Percentiles rank a stretch among this genome's conserved stretches.
These are phyloP conservation scores for Campaea margaritaria DNA, from an alignment of 2,888 invertebrate genomes.

Conservation along the genomic window DNA sequence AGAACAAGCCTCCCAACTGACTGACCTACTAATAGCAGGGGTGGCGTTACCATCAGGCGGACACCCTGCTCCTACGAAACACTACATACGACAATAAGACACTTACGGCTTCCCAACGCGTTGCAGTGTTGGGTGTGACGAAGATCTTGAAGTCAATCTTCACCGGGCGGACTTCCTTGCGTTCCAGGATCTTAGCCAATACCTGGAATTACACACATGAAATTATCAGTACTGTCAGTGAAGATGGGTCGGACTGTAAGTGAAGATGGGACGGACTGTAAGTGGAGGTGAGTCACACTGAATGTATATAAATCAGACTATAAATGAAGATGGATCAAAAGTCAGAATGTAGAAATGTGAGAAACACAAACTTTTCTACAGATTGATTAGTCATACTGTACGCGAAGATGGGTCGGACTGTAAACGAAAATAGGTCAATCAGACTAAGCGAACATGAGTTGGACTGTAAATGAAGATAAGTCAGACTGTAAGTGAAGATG, in stretches of 20 bases:
- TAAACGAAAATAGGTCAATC: no score
- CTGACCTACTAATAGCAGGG: no score
- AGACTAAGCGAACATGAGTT: not conserved
- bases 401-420: not conserved
- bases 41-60: no score
- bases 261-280: not conserved
- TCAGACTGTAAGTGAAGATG: not conserved
- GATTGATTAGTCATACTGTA: not conserved
- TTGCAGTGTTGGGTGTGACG: conserved; percentile 91
- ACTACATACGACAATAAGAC: conserved; percentile 1
- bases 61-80: no score
- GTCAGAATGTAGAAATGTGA: no score
- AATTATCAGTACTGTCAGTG: not conserved
- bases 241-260: not conserved
- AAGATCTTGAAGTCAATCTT: conserved; percentile 90
- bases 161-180: conserved; percentile 88
- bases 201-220: conserved; percentile 61
- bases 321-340: not conserved
- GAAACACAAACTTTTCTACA: no score
- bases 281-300: no score
- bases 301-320: not conserved
- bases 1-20: no score
- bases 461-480: not conserved
- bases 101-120: conserved; percentile 93
- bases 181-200: conserved; percentile 87